Evolutionary conservation across 2,113 vertebrate genomes (phyloP).

Genomic region (Heterochromis multidens): DNA sequence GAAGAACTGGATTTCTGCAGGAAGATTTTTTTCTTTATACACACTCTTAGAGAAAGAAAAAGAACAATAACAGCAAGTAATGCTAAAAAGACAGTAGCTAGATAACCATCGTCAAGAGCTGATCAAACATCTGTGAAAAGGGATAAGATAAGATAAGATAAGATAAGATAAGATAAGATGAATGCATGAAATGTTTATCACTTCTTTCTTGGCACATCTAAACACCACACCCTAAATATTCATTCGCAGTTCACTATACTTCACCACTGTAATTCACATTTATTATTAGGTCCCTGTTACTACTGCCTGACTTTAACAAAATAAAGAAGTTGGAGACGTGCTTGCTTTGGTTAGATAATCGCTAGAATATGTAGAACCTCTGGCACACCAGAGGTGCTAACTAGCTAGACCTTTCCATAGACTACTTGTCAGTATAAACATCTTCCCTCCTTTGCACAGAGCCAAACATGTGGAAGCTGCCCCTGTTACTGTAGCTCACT

Average conservation of each 20-base stretch:
- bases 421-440: conserved; percentile 7
- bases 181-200: no score
- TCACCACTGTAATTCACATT: background rate
- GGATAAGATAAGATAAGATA: no score
- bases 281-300: background rate
- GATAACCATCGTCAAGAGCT: rapidly evolving
- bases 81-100: background rate
- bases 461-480: background rate
- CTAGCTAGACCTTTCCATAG: background rate
- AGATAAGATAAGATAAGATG: no score
- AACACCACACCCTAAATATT: background rate
- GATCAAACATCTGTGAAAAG: background rate
- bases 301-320: background rate
- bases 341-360: background rate
- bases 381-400: background rate
- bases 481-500: conserved; percentile 1
- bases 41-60: background rate
- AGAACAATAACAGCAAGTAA: background rate
- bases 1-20: no score
- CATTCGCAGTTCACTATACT: background rate
- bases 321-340: background rate
- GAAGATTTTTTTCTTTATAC: background rate
- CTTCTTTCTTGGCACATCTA: background rate
- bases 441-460: background rate
- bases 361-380: background rate